Base-by-base conservation (phyloP, 2,888 invertebrate species). In the Flabesymbios commensalis region DNA sequence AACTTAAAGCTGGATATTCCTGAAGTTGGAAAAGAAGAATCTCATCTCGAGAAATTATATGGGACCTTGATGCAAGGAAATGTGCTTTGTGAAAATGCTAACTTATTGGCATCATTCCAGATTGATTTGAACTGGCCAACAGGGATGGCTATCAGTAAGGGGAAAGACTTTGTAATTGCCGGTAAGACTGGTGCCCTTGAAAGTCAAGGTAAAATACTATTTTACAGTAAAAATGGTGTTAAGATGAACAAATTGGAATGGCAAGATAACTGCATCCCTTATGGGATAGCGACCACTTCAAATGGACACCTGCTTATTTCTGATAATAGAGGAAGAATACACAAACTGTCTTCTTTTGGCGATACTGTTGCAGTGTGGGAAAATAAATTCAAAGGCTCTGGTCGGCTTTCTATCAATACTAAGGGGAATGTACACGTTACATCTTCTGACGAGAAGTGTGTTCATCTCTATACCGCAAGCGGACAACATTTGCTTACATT, bases 101-200 rank as follows among this genome's bases (percentile, higher is more conserved):
- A 63, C 5, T 24, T 57, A 14, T 22, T 60, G 14, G 28, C 36
- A 28, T 42, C 57, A 10, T 63, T 65, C 28, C 51, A 63, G 51
- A 42, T 57, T 29, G 65, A 59, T 28, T 36, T 65, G 5, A 59
- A 43, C 2, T 65, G 65, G 65, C 65, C 65, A 1, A 57, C 55
- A 3, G 47, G 63, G n/a, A 47, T 65, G 47, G 57, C 52, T 4
- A 32, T 47, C 7, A 54, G 57, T 14, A 41, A 47, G 26, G 31
- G 31, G 26, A 47, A 45, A 17, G 60, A 65, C 29, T 45, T 63
- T 43, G 57, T 63, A 4, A 47, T 65, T 24, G 43, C 49, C 14
- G 65, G 65, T 10, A 65, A 65, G 43, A 63, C 47, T 28, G 65
- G 65, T 2, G 63, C 65, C 10, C 57, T 63, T 47, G 65, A 65